These are phyloP conservation scores for Pangasius sanitwongsei DNA, from an alignment of 2,797 vertebrate species.

Conservation along the genomic window DNA sequence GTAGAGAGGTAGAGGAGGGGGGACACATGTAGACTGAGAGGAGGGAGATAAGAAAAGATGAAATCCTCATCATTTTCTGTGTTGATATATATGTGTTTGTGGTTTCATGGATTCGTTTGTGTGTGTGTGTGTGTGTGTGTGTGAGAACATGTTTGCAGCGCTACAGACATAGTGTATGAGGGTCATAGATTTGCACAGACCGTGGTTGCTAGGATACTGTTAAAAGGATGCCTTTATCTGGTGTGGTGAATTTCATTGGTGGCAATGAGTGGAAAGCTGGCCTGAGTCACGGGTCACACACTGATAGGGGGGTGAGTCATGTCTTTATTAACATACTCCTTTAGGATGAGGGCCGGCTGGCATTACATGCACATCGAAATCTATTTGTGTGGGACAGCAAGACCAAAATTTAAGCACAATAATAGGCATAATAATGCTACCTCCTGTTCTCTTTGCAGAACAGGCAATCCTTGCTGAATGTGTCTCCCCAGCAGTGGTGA, in stretches of 20 bases:
- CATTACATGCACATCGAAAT: not conserved
- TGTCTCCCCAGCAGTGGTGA: not conserved
- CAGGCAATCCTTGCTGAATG: not conserved
- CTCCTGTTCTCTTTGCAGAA: not conserved
- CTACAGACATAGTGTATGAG: constrained; percentile 55
- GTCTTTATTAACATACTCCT: constrained; percentile 21
- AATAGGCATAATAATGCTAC: not conserved
- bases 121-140: constrained; percentile 27
- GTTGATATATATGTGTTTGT: constrained; percentile 3
- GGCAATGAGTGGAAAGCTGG: constrained; percentile 37
- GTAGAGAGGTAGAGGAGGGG: constrained; percentile 23
- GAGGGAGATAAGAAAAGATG: not conserved
- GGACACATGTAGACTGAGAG: not conserved
- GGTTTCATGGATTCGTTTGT: not conserved
- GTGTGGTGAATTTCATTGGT: constrained; percentile 50
- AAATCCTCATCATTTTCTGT: constrained; percentile 22
- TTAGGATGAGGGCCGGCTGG: not conserved
- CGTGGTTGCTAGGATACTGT: constrained; percentile 70
- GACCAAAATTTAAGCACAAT: not conserved
- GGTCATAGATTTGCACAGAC: constrained; percentile 60
- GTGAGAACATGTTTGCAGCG: constrained; percentile 22
- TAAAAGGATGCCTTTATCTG: constrained; percentile 60
- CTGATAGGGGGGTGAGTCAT: constrained; percentile 32
- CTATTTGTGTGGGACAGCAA: not conserved
- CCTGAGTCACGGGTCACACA: constrained; percentile 45